phyloP scores from a whole-genome alignment of 2,113 vertebrate genomes.

The Garra rufa region DNA sequence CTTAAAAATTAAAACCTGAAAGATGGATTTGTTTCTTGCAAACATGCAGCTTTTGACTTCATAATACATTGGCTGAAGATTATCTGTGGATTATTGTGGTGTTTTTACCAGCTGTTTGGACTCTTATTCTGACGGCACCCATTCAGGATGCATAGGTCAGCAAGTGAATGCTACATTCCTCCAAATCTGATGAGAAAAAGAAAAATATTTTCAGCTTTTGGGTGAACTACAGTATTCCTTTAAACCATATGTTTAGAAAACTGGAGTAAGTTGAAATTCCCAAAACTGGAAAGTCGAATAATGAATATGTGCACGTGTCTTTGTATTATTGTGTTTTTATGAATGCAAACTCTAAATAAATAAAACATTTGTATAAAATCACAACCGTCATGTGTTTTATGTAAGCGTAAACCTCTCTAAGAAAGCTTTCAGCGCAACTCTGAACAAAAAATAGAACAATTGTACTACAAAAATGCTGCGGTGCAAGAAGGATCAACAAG shows the following conservation, averaged over 20 bases:
- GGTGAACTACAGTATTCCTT: background rate
- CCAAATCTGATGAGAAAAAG: background rate
- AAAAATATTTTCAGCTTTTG: background rate
- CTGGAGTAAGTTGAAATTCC: background rate
- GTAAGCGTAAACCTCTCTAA: background rate
- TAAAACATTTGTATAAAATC: background rate
- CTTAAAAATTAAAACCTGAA: background rate
- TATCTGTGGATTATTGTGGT: background rate
- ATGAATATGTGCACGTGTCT: background rate
- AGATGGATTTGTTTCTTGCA: background rate
- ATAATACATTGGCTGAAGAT: too few relatives aligned
- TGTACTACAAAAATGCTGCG: background rate
- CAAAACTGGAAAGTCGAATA: background rate
- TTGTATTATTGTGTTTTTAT: conserved; percentile 5
- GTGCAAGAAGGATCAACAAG: background rate
- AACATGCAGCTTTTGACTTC: background rate
- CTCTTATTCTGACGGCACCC: background rate
- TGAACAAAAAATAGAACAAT: background rate
- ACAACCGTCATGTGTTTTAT: background rate
- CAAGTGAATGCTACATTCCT: background rate
- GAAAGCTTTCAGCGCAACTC: background rate
- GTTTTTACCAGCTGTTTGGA: background rate
- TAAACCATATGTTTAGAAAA: background rate
- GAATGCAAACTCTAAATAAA: background rate
- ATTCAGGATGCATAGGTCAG: background rate